phyloP scores from a whole-genome alignment of 2,888 invertebrate genomes.

The Dilophus febrilis region DNA sequence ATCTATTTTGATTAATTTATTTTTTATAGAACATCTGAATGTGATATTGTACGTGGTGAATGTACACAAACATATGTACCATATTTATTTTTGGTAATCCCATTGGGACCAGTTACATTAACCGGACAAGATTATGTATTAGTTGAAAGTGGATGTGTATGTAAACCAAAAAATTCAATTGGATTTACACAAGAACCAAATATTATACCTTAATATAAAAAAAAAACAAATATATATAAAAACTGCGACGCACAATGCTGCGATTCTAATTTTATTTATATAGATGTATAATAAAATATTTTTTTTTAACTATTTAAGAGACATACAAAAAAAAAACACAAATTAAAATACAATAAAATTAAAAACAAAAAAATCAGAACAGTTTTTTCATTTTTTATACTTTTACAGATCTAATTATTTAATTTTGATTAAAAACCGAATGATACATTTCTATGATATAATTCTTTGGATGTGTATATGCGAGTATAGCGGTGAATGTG shows the following conservation, averaged over 20 bases:
- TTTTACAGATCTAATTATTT: too few relatives aligned
- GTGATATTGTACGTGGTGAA: constrained; percentile 73
- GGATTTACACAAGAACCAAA: constrained; percentile 30
- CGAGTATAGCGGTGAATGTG: too few relatives aligned
- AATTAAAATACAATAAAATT: too few relatives aligned
- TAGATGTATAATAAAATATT: too few relatives aligned
- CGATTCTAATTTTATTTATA: too few relatives aligned
- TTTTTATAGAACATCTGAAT: constrained; percentile 57
- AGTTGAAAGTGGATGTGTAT: constrained; percentile 87
- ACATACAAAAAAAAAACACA: too few relatives aligned
- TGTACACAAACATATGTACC: constrained; percentile 81
- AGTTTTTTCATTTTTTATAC: too few relatives aligned
- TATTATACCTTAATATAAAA: constrained; percentile 25
- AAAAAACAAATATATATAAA: background rate
- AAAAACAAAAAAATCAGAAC: too few relatives aligned
- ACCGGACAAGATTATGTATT: constrained; percentile 90
- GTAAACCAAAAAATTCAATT: constrained; percentile 41
- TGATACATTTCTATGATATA: too few relatives aligned
- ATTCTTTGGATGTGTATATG: too few relatives aligned
- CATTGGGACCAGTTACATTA: constrained; percentile 74
- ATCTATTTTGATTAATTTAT: background rate
- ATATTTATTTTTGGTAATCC: constrained; percentile 78
- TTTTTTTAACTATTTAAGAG: too few relatives aligned
- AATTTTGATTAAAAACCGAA: too few relatives aligned
- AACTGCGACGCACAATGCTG: background rate